Base-by-base conservation (phyloP, 2,888 invertebrate genomes). In the Sthenelais limicola region DNA sequence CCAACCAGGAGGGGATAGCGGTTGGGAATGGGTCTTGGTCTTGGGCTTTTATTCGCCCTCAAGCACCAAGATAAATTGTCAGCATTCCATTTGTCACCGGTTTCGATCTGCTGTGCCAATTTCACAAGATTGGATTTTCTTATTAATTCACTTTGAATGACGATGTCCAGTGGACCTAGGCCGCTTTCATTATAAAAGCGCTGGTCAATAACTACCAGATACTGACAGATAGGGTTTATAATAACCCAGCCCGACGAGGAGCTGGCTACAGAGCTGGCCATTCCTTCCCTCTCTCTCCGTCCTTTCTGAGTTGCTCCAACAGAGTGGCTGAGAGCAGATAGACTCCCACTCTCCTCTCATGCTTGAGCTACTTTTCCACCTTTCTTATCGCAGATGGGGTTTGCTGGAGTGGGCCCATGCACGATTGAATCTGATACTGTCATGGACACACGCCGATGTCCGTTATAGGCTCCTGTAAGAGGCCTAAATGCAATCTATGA, bases 131-230 rank as follows among this genome's bases (percentile, higher is more conserved):
- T 56, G 56, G 56, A 56, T 56, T 56, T 56, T 56, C 56, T 56
- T 56, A 56, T 56, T 56, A 56, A 56, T 56, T 56, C 56, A 56
- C 56, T 56, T 56, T 56, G 56, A 56, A 56, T 56, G 56, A 56
- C 56, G 56, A 56, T 56, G 56, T 56, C 56, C 56, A 56, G 56
- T 5, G 56, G 30, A 15, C n/a, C 3, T 33, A 15, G 15, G 30
- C 21, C 52, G 12, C 52, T 24, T 15, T n/a, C 3, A 28, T 43
- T 18, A 43, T 9, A 43, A 18, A 18, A 43, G 43, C 18, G 43
- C 9, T 5, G 35, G 62, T 62, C 62, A 38, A 38, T 62, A 62
- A 18, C 30, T 33, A 3, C 2, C 56, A 30, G 18, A 12, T 5
- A 49, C 49, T n/a, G 5, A n/a, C 18, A 28, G 26, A 28, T 32